Evolutionary conservation across 2,797 vertebrate species (phyloP), one percentile per base, ranked within the genome.

Genomic region (Meriones psammophilus): DNA sequence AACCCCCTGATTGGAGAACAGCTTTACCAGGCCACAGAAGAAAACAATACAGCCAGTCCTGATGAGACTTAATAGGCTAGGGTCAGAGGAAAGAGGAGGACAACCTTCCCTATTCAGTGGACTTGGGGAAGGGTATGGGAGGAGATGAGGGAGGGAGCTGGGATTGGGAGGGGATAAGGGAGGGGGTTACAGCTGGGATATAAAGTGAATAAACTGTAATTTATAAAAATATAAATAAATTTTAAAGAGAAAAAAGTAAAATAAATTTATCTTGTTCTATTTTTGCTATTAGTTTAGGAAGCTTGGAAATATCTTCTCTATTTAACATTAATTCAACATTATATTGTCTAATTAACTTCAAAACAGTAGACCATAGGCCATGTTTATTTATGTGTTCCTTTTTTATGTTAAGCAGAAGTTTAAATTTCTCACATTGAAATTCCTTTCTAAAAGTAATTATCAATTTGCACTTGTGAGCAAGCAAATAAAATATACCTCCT

Each of bases 331-430:
- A 58, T 93, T 62, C 2, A 94, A 73, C 92, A 69, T 68, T 18
- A 5, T 68, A 3, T 84, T 71, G 73, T 64, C 76, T 92, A 97
- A 94, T 88, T 88, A 96, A 77, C 15, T 94, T 93, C 87, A 89
- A 97, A 96, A 93, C 0, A 14, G 1, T 92, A 39, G 54, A 77
- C 4, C 20, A 86, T 9, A 73, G 42, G 1, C 91, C 9, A 68
- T 87, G 80, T 94, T 94, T 10, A 89, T 94, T 93, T 91, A 54
- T 39, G 33, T 80, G 15, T 24, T 33, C 0, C 76, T 79, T 96
- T 64, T 6, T 42, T 79, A 85, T 91, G 69, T 79, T 88, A 76
- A 33, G 13, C 3, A 68, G 50, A 66, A 6, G 58, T 92, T 95
- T 81, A 89, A 92, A 36, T 86, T n/a, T 86, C 94, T 94, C 93